Evolutionary conservation across 2,888 invertebrate species (phyloP), one percentile per base, ranked within the genome.

Genomic region (Trypoxylon attenuatum): DNA sequence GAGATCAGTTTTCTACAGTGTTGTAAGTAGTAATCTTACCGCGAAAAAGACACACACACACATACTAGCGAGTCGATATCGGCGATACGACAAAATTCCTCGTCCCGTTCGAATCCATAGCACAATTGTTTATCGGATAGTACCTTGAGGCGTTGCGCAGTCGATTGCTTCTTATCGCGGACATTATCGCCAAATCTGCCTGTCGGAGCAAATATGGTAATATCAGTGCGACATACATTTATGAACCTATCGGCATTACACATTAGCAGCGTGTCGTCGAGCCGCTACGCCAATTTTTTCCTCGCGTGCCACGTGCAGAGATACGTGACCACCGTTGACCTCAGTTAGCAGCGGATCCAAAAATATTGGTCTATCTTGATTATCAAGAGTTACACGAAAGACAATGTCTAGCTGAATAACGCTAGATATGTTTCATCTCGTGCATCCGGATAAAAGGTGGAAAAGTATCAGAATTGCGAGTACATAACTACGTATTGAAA

Each of bases 141-240:
- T 61, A 64, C 22, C 43, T 62, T 43, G 33, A 33, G 33, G 63
- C 69, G 66, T 77, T 79, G 80, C 79, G 80, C 76, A 82, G 77
- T 79, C 79, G 76, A 80, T 82, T 77, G 78, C 78, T 80, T 69
- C 81, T 86, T 85, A 86, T 86, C 86, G 75, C 76, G 58, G 50
- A 71, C 81, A 80, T 85, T 84, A 85, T 85, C 85, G 84, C 82
- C 71, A 78, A 84, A 86, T 85, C 84, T 84, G 80, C 80, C 76
- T 85, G 84, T 85, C 85, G 82, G 80, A 57, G 74, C 73, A 85
- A 84, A 85, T 82, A 85, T 77, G 76, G 72, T 76, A 83, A 80
- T 82, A 79, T 79, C 72, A 62, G 70, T 56, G 64, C 47, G 60
- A 59, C n/a, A 71, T 68, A 67, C 62, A 68, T 60, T 49, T 66